Evolutionary conservation across 2,888 invertebrate genomes (phyloP).

Genomic region (Malthinus flaveolus): DNA sequence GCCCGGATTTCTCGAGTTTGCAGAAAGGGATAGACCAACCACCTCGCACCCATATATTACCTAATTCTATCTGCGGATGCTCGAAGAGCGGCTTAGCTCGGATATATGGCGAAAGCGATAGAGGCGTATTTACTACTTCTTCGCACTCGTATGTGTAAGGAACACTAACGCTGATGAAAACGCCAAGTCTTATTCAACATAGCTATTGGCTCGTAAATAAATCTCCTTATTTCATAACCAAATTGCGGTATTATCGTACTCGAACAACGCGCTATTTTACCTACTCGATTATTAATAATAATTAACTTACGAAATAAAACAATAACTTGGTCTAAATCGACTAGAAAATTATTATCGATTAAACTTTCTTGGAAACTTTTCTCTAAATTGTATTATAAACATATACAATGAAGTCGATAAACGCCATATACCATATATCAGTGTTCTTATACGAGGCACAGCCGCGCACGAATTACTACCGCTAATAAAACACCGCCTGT

Average conservation of each 20-base stretch:
- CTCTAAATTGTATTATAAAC: slow-evolving; percentile 36
- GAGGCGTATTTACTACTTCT: slow-evolving; percentile 32
- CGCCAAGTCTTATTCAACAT: slow-evolving; percentile 32
- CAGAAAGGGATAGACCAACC: slow-evolving; percentile 20
- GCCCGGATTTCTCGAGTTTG: slow-evolving; percentile 36
- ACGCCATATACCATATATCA: slow-evolving; percentile 50
- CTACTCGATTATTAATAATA: neutral
- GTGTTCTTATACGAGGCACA: slow-evolving; percentile 47
- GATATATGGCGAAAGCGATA: slow-evolving; percentile 35
- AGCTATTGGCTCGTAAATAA: slow-evolving; percentile 33
- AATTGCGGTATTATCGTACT: slow-evolving; percentile 28
- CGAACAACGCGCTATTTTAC: slow-evolving; percentile 1
- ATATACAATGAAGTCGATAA: slow-evolving; percentile 51
- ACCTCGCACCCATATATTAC: slow-evolving; percentile 38
- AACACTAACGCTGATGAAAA: slow-evolving; percentile 34
- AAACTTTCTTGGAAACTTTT: slow-evolving; percentile 30
- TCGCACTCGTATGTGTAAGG: slow-evolving; percentile 30
- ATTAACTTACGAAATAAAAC: neutral
- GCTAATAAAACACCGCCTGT: slow-evolving; percentile 50
- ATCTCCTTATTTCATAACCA: slow-evolving; percentile 29
- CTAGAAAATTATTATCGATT: slow-evolving; percentile 36
- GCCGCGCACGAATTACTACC: slow-evolving; percentile 48
- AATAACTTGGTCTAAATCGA: neutral
- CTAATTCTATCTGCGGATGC: slow-evolving; percentile 40
- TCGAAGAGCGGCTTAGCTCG: slow-evolving; percentile 34